These are phyloP conservation scores for Coregonus sp. DNA, from an alignment of 2,797 vertebrate genomes.

Conservation along the genomic window DNA sequence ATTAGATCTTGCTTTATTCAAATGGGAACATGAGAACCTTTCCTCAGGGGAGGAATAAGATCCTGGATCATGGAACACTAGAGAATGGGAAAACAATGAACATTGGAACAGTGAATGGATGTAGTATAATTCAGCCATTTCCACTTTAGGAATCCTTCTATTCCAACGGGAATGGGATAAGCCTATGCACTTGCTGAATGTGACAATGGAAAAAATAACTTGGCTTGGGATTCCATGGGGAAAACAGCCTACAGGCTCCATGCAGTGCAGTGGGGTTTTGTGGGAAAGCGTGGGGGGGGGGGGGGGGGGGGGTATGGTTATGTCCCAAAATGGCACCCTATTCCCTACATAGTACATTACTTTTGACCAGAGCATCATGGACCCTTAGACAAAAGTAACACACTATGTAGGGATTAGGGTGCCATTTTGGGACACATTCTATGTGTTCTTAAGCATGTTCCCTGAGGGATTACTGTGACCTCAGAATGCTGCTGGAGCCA, in stretches of 20 bases:
- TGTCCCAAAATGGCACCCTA: background rate
- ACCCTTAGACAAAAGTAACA: background rate
- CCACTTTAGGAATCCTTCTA: slow-evolving; percentile 11
- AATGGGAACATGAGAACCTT: slow-evolving; percentile 38
- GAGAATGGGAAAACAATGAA: slow-evolving; percentile 11
- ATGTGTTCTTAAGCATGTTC: slow-evolving; percentile 38
- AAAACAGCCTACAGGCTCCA: background rate
- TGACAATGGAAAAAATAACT: slow-evolving; percentile 19
- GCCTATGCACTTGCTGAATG: slow-evolving; percentile 11
- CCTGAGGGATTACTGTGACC: slow-evolving; percentile 54
- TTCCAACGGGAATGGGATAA: slow-evolving; percentile 31
- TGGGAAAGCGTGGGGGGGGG: background rate
- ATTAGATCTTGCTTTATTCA: slow-evolving; percentile 53
- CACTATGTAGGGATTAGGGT: background rate
- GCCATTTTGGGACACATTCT: background rate
- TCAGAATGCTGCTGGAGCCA: slow-evolving; percentile 26
- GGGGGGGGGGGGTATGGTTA: background rate
- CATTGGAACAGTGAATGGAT: slow-evolving; percentile 6
- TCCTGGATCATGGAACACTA: background rate
- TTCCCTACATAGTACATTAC: background rate
- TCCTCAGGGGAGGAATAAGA: background rate
- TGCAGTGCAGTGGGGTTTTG: too few relatives aligned
- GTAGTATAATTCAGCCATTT: slow-evolving; percentile 52
- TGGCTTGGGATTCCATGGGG: background rate
- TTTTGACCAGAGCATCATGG: too few relatives aligned